A percentile compares a stretch with the other conserved stretches of the same genome.
Evolutionary conservation across 2,113 vertebrate species (phyloP).

Genomic region (Oceanites oceanicus): DNA sequence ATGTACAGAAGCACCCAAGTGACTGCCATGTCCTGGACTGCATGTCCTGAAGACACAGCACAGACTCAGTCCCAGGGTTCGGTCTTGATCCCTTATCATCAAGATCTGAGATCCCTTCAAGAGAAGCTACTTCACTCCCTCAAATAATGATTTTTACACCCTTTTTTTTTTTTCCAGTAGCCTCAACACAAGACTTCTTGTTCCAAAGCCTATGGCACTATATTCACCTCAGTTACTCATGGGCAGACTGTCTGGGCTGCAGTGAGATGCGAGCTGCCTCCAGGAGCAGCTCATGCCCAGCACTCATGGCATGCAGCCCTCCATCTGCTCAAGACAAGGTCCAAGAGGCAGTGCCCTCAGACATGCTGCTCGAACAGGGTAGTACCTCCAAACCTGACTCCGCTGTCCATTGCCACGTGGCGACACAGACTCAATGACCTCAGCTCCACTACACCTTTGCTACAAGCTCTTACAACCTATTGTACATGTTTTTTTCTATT

Average conservation of each 20-base stretch:
- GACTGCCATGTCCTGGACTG: not conserved
- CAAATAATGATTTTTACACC: not conserved
- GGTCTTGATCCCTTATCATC: not conserved
- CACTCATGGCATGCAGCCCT: not conserved
- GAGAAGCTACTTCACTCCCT: not conserved
- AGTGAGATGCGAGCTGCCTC: rapidly evolving
- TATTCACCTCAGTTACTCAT: rapidly evolving
- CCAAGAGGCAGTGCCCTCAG: not conserved
- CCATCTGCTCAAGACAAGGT: not conserved
- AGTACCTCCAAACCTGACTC: not conserved
- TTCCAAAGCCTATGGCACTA: not conserved
- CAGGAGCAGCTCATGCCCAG: not conserved
- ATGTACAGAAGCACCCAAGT: not conserved
- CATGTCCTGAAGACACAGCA: not conserved
- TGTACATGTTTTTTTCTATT: rapidly evolving
- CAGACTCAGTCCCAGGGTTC: not conserved
- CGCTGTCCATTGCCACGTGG: not conserved
- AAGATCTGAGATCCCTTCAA: not conserved
- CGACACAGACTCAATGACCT: not conserved
- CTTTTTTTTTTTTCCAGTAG: not conserved
- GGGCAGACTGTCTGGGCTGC: not conserved
- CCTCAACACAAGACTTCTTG: not conserved
- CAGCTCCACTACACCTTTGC: not conserved
- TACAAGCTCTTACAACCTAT: not conserved
- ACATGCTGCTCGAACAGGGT: rapidly evolving